Conservation (phyloP, 2,797 vertebrate genomes). For the Chloroceryle inda region DNA sequence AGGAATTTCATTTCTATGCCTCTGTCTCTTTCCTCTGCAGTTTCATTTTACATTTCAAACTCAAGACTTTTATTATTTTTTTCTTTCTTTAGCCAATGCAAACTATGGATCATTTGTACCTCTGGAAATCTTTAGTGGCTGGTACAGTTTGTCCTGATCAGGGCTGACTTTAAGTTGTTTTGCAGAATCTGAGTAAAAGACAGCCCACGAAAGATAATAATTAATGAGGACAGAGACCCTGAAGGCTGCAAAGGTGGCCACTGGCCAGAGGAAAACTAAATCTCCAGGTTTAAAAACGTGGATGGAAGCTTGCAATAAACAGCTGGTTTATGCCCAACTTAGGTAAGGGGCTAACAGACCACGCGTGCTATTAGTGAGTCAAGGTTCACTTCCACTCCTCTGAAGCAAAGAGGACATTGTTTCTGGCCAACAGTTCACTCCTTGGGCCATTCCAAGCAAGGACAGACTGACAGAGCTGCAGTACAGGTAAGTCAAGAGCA, state of each 20-base stretch:
- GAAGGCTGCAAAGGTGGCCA: slow-evolving; percentile 25
- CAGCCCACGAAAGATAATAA: slow-evolving; percentile 47
- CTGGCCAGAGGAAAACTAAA: slow-evolving; percentile 14
- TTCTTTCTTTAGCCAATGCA: not conserved
- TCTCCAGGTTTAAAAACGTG: slow-evolving; percentile 40
- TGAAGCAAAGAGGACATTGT: not conserved
- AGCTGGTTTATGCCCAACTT: slow-evolving; percentile 48
- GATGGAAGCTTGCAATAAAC: slow-evolving; percentile 9
- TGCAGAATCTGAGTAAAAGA: slow-evolving; percentile 53
- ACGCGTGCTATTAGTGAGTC: not conserved
- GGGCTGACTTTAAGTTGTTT: not conserved
- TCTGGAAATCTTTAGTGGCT: slow-evolving; percentile 8
- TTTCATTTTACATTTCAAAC: not conserved
- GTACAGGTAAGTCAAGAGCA: not conserved
- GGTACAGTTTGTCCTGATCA: not conserved
- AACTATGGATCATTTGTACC: slow-evolving; percentile 15
- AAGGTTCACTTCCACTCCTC: not conserved
- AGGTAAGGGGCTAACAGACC: slow-evolving; percentile 40
- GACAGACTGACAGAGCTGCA: not conserved
- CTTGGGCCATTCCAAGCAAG: not conserved
- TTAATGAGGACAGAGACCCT: slow-evolving; percentile 46
- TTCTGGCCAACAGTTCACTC: not conserved
- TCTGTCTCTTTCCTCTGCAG: not conserved
- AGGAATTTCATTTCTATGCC: slow-evolving; percentile 7
- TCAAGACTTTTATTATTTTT: not conserved